Percentiles rank a stretch among this genome's conserved stretches.
phyloP scores from a whole-genome alignment of 2,797 vertebrate genomes.

The Atherinosoma microstoma region DNA sequence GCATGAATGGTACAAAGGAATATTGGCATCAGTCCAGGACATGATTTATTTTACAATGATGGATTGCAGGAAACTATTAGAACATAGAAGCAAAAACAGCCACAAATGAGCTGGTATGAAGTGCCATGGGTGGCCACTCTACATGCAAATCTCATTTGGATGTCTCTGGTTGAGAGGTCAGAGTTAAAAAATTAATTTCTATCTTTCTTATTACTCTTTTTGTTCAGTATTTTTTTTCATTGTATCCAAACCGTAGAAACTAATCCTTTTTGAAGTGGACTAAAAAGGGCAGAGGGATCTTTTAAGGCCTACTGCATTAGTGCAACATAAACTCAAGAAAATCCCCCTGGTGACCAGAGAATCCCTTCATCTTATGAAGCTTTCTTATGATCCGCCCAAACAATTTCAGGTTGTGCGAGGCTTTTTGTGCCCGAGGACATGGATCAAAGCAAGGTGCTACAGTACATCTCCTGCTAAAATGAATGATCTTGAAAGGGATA shows the following conservation, averaged over 20 bases:
- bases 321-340: slow-evolving; percentile 33
- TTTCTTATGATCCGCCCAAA: slow-evolving; percentile 51
- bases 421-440: slow-evolving; percentile 42
- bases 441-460: slow-evolving; percentile 59
- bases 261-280: slow-evolving; percentile 15
- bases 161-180: slow-evolving; percentile 19
- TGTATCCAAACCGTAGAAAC: slow-evolving; percentile 18
- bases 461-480: slow-evolving; percentile 48
- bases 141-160: slow-evolving; percentile 19
- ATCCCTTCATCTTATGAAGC: slow-evolving; percentile 52
- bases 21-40: slow-evolving; percentile 28
- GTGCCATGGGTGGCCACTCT: slow-evolving; percentile 9
- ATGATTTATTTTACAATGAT: slow-evolving; percentile 30
- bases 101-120: slow-evolving; percentile 4
- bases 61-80: slow-evolving; percentile 31
- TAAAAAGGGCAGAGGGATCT: slow-evolving; percentile 21
- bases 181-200: slow-evolving; percentile 10
- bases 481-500: slow-evolving; percentile 59
- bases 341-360: slow-evolving; percentile 35
- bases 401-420: slow-evolving; percentile 41
- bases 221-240: slow-evolving; percentile 4
- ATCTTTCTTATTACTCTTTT: not conserved
- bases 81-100: slow-evolving; percentile 21
- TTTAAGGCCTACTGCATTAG: slow-evolving; percentile 29
- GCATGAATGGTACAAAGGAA: slow-evolving; percentile 19